Conservation (phyloP, 1,140 invertebrate genomes). For the Bactericera cockerelli region DNA sequence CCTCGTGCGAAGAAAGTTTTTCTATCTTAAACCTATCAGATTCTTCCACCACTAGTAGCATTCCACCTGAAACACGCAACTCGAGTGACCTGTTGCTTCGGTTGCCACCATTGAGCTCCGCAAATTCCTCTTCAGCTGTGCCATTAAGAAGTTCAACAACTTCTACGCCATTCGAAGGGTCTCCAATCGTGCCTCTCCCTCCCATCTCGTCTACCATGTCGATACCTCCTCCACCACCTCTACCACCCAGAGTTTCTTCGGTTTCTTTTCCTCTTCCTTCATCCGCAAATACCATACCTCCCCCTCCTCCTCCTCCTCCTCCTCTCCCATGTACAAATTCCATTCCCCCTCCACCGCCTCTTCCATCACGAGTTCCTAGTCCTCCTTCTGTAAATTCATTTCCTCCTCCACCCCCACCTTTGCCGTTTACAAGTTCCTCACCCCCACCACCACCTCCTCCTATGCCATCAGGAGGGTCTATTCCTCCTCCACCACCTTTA, state of each 20-base stretch:
- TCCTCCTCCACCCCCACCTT: constrained; percentile 15
- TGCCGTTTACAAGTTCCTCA: not conserved
- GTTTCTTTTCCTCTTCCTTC: no score
- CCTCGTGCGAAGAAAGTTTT: no score
- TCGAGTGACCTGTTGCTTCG: constrained; percentile 12
- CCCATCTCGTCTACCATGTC: constrained; percentile 13
- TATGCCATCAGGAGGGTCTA: constrained; percentile 16
- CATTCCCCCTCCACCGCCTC: not conserved
- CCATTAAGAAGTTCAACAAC: not conserved
- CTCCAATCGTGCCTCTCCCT: constrained; percentile 20
- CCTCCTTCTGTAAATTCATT: no score
- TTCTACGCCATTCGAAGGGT: not conserved
- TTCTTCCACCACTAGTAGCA: no score
- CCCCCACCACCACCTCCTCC: constrained; percentile 13
- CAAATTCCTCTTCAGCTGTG: constrained; percentile 9
- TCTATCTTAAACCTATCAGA: no score
- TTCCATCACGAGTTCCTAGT: not conserved
- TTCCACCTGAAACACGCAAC: no score
- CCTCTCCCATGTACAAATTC: constrained; percentile 20
- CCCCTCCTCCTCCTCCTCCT: constrained; percentile 15
- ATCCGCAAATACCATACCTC: constrained; percentile 6
- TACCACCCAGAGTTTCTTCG: constrained; percentile 4
- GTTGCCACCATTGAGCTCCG: not conserved
- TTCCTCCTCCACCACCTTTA: constrained; percentile 17
- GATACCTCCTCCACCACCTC: constrained; percentile 19